Conservation (phyloP, 2,888 invertebrate genomes). For the Criorhina ranunculi region DNA sequence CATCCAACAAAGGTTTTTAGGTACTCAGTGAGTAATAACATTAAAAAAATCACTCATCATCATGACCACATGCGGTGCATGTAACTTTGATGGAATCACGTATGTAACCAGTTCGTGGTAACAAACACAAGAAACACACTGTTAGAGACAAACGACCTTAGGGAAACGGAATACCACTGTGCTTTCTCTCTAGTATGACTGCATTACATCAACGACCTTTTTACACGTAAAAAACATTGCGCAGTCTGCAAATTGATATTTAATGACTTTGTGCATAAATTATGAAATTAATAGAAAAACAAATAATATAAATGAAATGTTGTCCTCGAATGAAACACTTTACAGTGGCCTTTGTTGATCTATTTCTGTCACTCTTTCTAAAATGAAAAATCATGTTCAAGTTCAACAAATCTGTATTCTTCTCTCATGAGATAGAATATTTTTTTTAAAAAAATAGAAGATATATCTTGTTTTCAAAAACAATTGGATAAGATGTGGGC, state of each 20-base stretch:
- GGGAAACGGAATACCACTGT: slow-evolving; percentile 19
- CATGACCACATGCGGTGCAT: slow-evolving; percentile 37
- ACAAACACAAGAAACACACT: slow-evolving; percentile 1
- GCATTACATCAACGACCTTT: slow-evolving; percentile 2
- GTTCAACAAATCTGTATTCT: slow-evolving; percentile 46
- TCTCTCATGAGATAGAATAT: slow-evolving; percentile 18
- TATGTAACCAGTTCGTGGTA: slow-evolving; percentile 36
- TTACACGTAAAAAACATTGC: background rate
- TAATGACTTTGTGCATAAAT: slow-evolving; percentile 14
- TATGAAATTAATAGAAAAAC: slow-evolving; percentile 4
- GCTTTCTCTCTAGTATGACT: slow-evolving; percentile 7
- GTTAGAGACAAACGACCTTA: slow-evolving; percentile 12
- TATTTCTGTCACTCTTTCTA: slow-evolving; percentile 25
- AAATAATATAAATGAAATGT: background rate
- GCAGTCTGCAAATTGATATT: slow-evolving; percentile 17
- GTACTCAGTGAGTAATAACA: slow-evolving; percentile 64
- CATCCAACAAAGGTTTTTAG: slow-evolving; percentile 58
- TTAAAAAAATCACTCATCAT: slow-evolving; percentile 55
- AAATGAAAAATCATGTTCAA: slow-evolving; percentile 56
- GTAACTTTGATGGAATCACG: slow-evolving; percentile 30
- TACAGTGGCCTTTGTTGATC: slow-evolving; percentile 11
- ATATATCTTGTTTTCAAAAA: slow-evolving; percentile 26
- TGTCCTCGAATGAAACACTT: slow-evolving; percentile 23
- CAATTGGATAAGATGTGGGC: slow-evolving; percentile 35
- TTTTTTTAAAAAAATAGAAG: slow-evolving; percentile 12